A percentile compares a stretch with the other conserved stretches of the same genome.
Evolutionary conservation across 2,113 vertebrate species (phyloP).

Genomic region (Hassar affinis): DNA sequence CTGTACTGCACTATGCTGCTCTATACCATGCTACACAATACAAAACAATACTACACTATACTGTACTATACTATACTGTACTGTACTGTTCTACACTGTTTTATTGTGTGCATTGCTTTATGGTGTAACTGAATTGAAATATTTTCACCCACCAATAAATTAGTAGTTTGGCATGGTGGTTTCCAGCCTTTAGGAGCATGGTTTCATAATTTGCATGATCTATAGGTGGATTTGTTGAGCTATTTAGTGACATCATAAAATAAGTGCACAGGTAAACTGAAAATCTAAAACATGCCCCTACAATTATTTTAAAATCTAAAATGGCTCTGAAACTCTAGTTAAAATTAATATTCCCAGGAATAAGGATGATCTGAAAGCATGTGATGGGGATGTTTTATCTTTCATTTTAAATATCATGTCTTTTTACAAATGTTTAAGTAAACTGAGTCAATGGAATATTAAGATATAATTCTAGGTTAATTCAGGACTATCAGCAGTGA

Average conservation of each 20-base stretch:
- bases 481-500: background rate
- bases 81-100: background rate
- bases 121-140: background rate
- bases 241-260: background rate
- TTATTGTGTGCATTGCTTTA: too few relatives aligned
- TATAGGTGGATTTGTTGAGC: background rate
- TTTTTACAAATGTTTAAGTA: background rate
- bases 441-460: background rate
- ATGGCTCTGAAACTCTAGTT: background rate
- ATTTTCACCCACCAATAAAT: background rate
- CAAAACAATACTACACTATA: too few relatives aligned
- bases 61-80: background rate
- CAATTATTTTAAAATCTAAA: background rate
- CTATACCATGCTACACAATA: too few relatives aligned
- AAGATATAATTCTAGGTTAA: background rate
- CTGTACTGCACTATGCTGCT: too few relatives aligned
- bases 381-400: background rate
- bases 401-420: background rate
- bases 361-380: background rate
- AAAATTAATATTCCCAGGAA: background rate
- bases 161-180: background rate
- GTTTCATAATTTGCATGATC: background rate
- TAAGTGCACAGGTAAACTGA: background rate
- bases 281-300: background rate
- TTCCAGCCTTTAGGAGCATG: background rate